Evolutionary conservation across 23 tunicate species (phyloP).

Genomic region (Ascidia mentula): DNA sequence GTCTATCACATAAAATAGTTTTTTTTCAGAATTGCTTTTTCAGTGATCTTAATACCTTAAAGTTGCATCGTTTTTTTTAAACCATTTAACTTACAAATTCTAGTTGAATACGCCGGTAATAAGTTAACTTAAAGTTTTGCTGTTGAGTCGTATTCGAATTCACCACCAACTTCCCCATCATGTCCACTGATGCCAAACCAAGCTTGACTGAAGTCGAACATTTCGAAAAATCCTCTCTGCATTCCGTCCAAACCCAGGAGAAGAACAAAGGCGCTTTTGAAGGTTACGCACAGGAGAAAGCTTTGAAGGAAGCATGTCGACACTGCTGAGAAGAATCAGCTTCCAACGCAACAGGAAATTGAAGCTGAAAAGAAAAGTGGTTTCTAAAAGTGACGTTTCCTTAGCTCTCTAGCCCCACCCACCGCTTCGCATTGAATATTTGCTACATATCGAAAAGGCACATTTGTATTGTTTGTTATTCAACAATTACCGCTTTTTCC

Average conservation of each 20-base stretch:
- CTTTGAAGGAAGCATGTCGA: constrained; percentile 47
- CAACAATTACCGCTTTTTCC: too few species aligned
- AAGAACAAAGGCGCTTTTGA: neutral
- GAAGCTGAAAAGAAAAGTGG: neutral
- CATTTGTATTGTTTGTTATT: too few species aligned
- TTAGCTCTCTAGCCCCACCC: neutral
- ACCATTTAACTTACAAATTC: too few species aligned
- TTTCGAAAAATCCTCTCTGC: constrained; percentile 7
- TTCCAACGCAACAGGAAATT: constrained; percentile 42
- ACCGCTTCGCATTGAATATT: too few species aligned
- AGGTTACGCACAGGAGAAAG: constrained; percentile 41
- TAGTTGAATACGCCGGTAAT: too few species aligned
- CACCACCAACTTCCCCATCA: neutral
- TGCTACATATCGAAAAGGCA: too few species aligned
- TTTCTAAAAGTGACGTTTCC: neutral
- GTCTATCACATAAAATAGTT: too few species aligned
- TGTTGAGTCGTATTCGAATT: neutral
- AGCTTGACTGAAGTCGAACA: constrained; percentile 16
- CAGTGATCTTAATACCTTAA: too few species aligned
- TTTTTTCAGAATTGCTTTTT: too few species aligned
- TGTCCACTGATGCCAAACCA: constrained; percentile 13
- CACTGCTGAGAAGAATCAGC: constrained; percentile 32
- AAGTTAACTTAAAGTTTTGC: too few species aligned
- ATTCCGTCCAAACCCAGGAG: constrained; percentile 10
- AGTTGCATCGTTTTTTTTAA: too few species aligned